A percentile compares a stretch with the other conserved stretches of the same genome.
Conservation (phyloP, 1,140 invertebrate species). For the Pygmarrhopalites habei region DNA sequence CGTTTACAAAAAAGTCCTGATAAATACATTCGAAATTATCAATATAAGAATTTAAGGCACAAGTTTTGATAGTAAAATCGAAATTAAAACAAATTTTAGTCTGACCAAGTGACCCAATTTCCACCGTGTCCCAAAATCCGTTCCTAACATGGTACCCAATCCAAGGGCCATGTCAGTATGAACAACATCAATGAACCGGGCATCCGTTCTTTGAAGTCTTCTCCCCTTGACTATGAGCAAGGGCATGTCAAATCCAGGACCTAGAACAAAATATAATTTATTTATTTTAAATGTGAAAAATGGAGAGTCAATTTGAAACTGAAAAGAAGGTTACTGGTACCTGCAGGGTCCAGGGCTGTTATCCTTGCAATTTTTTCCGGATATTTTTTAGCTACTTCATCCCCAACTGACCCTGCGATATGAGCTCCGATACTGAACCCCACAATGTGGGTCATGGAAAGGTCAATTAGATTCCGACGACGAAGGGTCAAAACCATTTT, state of each 20-base stretch:
- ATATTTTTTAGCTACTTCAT: too few relatives aligned
- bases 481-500: not conserved
- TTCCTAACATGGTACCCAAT: too few relatives aligned
- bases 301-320: too few relatives aligned
- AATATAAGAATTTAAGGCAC: too few relatives aligned
- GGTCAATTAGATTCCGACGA: not conserved
- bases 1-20: slow-evolving; percentile 67
- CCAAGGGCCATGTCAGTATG: slow-evolving; percentile 63
- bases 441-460: slow-evolving; percentile 1
- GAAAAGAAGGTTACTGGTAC: too few relatives aligned
- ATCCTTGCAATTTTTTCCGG: too few relatives aligned
- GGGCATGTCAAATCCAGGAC: too few relatives aligned
- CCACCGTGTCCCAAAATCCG: slow-evolving; percentile 51
- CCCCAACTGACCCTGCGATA: not conserved
- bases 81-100: too few relatives aligned
- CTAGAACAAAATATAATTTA: too few relatives aligned
- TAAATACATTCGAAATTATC: slow-evolving; percentile 39
- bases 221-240: not conserved
- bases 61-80: too few relatives aligned
- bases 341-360: too few relatives aligned
- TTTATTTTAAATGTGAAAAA: too few relatives aligned
- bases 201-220: slow-evolving; percentile 60
- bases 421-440: slow-evolving; percentile 18
- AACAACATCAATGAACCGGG: slow-evolving; percentile 63
- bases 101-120: slow-evolving; percentile 49